Conservation (phyloP, 2,113 vertebrate genomes). For the Pomatostomus ruficeps region DNA sequence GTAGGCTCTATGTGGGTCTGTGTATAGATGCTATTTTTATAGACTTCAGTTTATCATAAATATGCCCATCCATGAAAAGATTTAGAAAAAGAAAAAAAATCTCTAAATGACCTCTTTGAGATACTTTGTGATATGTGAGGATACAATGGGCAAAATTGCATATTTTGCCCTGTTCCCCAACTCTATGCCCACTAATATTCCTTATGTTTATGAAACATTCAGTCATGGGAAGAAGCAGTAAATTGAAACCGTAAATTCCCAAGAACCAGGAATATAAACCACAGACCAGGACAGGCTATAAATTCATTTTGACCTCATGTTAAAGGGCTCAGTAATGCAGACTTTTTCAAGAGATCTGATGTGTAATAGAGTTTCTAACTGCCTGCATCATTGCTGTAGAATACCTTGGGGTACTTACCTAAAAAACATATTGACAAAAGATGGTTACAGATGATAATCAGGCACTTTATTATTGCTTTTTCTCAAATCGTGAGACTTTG, state of each 20-base stretch:
- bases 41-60: background rate
- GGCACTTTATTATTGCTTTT: background rate
- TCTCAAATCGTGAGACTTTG: background rate
- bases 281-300: background rate
- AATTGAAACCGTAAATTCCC: background rate
- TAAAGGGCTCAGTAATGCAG: background rate
- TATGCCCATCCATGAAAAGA: background rate
- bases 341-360: background rate
- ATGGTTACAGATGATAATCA: background rate
- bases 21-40: background rate
- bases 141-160: background rate
- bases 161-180: fast-evolving
- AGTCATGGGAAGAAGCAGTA: background rate
- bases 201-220: background rate
- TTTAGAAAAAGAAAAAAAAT: background rate
- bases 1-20: background rate
- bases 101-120: background rate
- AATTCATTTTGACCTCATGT: background rate
- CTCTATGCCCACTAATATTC: background rate
- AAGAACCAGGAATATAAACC: background rate
- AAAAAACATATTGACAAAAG: background rate
- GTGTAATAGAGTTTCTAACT: background rate
- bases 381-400: background rate
- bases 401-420: background rate
- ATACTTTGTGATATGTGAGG: background rate